Evolutionary conservation across 2,797 vertebrate species (phyloP).

Genomic region (Gymnocypris eckloni): DNA sequence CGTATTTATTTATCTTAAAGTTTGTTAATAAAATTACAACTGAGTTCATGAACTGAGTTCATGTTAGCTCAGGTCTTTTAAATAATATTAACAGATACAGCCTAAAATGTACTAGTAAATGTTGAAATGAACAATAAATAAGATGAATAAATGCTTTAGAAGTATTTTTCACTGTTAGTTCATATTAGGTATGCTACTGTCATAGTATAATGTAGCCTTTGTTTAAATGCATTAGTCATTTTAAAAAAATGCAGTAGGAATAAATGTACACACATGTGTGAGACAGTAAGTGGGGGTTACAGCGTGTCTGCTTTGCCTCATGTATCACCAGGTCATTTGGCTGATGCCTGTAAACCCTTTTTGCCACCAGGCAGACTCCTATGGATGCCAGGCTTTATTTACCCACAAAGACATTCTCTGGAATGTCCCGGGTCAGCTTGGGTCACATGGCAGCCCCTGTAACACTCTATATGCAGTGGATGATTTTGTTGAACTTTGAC

Average conservation of each 20-base stretch:
- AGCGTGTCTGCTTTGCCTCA: constrained; percentile 62
- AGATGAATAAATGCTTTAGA: not conserved
- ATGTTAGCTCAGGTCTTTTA: not conserved
- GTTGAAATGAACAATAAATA: not conserved
- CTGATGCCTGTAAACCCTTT: constrained; percentile 62
- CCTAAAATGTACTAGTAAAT: not conserved
- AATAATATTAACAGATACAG: not conserved
- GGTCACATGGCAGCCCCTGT: constrained; percentile 65
- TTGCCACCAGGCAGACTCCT: constrained; percentile 36
- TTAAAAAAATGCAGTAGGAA: not conserved
- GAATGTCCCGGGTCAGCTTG: constrained; percentile 72
- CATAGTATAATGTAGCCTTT: not conserved
- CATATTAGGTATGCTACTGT: not conserved
- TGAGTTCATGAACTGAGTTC: not conserved
- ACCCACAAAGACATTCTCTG: constrained; percentile 71
- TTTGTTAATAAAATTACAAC: not conserved
- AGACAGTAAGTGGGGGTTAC: constrained; percentile 51
- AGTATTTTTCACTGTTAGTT: not conserved
- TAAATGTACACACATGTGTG: constrained; percentile 36
- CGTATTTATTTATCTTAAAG: not conserved
- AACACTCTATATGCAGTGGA: constrained; percentile 69
- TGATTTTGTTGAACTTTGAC: constrained; percentile 54
- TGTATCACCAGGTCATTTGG: constrained; percentile 39
- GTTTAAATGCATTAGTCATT: not conserved
- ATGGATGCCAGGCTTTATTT: constrained; percentile 71